Conservation (phyloP, 2,113 vertebrate species). For the Terrapene triunguis region DNA sequence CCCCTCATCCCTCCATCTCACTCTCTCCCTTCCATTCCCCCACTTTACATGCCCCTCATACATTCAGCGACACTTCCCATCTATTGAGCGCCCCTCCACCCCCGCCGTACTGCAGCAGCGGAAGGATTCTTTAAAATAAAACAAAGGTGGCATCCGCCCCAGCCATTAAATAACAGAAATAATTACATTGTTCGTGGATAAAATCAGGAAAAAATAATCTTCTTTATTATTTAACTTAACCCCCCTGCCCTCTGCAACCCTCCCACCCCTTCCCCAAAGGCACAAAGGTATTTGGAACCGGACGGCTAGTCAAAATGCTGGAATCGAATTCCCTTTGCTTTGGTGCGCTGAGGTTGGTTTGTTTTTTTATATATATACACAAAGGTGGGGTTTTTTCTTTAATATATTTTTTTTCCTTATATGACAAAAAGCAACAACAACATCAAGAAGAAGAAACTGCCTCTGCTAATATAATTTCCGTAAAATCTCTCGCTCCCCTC, state of each 20-base stretch:
- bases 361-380: constrained; percentile 78
- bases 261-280: constrained; percentile 78
- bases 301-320: constrained; percentile 76
- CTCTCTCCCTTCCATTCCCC: neutral
- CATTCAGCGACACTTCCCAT: constrained; percentile 30
- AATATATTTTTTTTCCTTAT: constrained; percentile 85
- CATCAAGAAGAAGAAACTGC: constrained; percentile 76
- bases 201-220: constrained; percentile 84
- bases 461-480: constrained; percentile 81
- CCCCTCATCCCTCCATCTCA: neutral
- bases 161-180: constrained; percentile 81
- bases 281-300: constrained; percentile 81
- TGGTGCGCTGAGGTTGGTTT: constrained; percentile 72
- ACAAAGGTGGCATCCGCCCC: constrained; percentile 69
- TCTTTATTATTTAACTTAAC: constrained; percentile 86
- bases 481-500: constrained; percentile 80
- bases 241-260: constrained; percentile 72
- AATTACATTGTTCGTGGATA: constrained; percentile 80
- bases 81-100: neutral
- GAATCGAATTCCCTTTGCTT: constrained; percentile 87
- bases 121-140: constrained; percentile 51
- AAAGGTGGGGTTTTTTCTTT: constrained; percentile 80
- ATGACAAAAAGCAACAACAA: constrained; percentile 86
- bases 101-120: neutral
- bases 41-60: constrained; percentile 2